These are phyloP conservation scores for Gryllus bimaculatus DNA, from an alignment of 1,140 invertebrate genomes.

Conservation along the genomic window DNA sequence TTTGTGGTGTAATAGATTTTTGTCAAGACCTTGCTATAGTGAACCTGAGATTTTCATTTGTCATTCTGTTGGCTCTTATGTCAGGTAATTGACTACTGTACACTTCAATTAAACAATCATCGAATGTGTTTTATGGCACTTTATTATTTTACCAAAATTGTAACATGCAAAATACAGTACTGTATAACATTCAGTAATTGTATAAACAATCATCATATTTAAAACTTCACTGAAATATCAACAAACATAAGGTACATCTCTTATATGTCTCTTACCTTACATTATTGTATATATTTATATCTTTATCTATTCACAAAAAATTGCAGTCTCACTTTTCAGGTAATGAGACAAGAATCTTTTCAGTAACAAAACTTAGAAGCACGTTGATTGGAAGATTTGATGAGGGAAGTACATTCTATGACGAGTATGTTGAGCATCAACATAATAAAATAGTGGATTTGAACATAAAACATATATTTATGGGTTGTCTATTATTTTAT, in stretches of 20 bases:
- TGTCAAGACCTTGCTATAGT: no score
- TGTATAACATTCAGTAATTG: conserved; percentile 19
- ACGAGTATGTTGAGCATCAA: background rate
- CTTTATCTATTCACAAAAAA: conserved; percentile 21
- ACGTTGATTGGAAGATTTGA: conserved; percentile 17
- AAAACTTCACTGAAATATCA: conserved; percentile 24
- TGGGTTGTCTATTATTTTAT: background rate
- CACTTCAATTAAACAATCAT: no score
- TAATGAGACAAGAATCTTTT: background rate
- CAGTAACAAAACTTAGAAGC: conserved; percentile 17
- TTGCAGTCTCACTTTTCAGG: conserved; percentile 19
- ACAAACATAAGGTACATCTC: conserved; percentile 21
- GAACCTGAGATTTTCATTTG: no score
- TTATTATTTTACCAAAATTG: conserved; percentile 13
- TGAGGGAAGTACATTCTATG: conserved; percentile 12
- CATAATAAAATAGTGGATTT: conserved; percentile 9
- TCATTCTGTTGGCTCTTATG: no score
- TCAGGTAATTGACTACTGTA: no score
- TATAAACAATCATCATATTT: conserved; percentile 23
- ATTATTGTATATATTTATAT: conserved; percentile 15
- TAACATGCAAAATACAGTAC: conserved; percentile 19
- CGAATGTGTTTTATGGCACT: background rate
- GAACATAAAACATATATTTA: conserved; percentile 6
- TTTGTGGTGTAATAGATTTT: no score
- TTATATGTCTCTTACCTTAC: conserved; percentile 18